Conservation (phyloP, 2,888 invertebrate species). For the Lucinisca nassula region DNA sequence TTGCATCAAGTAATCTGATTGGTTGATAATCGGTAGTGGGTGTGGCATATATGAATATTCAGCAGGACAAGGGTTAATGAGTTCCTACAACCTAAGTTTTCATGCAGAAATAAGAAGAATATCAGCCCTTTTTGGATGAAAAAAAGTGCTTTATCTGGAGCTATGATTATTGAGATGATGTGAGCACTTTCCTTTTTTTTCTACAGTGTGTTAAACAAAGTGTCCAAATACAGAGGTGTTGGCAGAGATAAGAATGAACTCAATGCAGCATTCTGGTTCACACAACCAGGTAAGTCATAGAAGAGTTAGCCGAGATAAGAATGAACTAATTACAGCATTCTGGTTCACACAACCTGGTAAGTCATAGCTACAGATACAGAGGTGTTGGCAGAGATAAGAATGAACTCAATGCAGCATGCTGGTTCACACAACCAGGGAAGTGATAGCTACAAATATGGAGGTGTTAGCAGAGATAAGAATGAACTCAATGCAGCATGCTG, state of each 20-base stretch:
- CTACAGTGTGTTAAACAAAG: slow-evolving; percentile 85
- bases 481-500: slow-evolving; percentile 86
- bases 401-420: slow-evolving; percentile 86
- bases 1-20: too few relatives aligned
- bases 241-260: slow-evolving; percentile 85
- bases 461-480: slow-evolving; percentile 85
- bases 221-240: slow-evolving; percentile 84
- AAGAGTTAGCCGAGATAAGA: slow-evolving; percentile 85
- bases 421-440: slow-evolving; percentile 87
- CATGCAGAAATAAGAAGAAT: too few relatives aligned
- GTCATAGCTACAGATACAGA: slow-evolving; percentile 84
- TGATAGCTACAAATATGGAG: slow-evolving; percentile 85
- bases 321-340: slow-evolving; percentile 85
- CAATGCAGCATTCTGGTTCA: slow-evolving; percentile 87
- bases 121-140: too few relatives aligned
- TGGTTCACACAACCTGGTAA: slow-evolving; percentile 87
- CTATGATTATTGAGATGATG: too few relatives aligned
- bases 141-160: too few relatives aligned
- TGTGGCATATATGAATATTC: too few relatives aligned
- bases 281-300: slow-evolving; percentile 85
- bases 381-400: slow-evolving; percentile 86
- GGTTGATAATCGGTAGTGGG: too few relatives aligned
- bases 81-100: too few relatives aligned
- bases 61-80: too few relatives aligned
- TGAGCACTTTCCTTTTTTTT: neutral